Conservation (phyloP, 2,888 invertebrate species). For the Hymenopus coronatus region DNA sequence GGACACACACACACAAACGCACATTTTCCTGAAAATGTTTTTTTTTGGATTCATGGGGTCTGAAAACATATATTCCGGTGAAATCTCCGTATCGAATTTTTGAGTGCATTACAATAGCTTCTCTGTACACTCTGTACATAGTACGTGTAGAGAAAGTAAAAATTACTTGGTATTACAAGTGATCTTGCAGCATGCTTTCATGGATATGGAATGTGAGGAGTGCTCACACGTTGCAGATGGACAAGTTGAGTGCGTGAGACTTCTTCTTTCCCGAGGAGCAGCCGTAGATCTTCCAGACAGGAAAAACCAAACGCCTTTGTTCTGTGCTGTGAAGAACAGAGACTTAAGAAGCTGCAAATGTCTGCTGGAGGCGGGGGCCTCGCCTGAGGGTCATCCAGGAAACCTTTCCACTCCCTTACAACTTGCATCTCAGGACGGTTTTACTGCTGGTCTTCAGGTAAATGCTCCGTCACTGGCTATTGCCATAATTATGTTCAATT, state of each 20-base stretch:
- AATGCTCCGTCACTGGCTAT: not conserved
- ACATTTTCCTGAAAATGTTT: too few species aligned
- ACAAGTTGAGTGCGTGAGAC: not conserved
- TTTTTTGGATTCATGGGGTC: too few species aligned
- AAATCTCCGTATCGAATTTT: too few species aligned
- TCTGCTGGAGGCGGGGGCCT: slow-evolving; percentile 8
- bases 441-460: not conserved
- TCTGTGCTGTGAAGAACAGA: slow-evolving; percentile 17
- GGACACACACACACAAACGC: too few species aligned
- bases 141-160: too few species aligned
- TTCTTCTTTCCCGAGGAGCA: slow-evolving; percentile 1
- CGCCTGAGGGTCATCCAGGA: slow-evolving; percentile 7
- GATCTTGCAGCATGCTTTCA: too few species aligned
- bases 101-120: too few species aligned
- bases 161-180: too few species aligned
- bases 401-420: slow-evolving; percentile 12
- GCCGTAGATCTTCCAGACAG: slow-evolving; percentile 2
- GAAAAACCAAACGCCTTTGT: slow-evolving; percentile 18
- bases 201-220: too few species aligned
- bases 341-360: not conserved
- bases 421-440: slow-evolving; percentile 6
- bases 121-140: too few species aligned
- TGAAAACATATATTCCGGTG: too few species aligned
- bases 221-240: not conserved
- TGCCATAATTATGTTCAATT: too few species aligned